Percentiles rank a stretch among this genome's conserved stretches.
phyloP scores from a whole-genome alignment of 37 sponge, comb jelly and placozoan genomes.

The Corticium candelabrum region DNA sequence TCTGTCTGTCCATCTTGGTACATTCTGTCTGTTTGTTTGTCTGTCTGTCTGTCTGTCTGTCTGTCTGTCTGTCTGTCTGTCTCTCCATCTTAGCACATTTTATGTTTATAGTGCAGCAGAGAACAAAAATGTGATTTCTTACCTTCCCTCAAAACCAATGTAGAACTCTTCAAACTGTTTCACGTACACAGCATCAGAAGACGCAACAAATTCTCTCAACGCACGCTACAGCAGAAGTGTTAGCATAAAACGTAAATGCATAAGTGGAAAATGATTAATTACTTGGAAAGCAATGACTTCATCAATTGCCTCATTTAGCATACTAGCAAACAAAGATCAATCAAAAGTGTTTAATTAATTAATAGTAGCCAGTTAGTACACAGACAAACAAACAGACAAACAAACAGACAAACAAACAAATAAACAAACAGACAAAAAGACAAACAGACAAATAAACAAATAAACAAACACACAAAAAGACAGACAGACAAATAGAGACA shows the following conservation, averaged over 20 bases:
- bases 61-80: too few species aligned
- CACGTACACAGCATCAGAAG: constrained; percentile 71
- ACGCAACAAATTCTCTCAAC: constrained; percentile 67
- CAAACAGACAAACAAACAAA: too few species aligned
- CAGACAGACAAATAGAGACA: too few species aligned
- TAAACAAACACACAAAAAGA: too few species aligned
- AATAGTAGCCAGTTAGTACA: too few species aligned
- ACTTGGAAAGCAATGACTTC: constrained; percentile 88
- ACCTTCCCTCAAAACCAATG: constrained; percentile 94
- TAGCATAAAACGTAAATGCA: constrained; percentile 10
- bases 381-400: too few species aligned
- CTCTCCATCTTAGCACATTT: background rate
- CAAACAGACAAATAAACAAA: too few species aligned
- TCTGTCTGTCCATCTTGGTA: too few species aligned
- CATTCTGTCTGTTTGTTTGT: too few species aligned
- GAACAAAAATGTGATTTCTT: background rate
- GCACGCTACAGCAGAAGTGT: constrained; percentile 33
- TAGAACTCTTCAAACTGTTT: constrained; percentile 80
- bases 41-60: too few species aligned
- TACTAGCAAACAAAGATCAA: constrained; percentile 12
- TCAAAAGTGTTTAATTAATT: background rate
- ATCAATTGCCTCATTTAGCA: constrained; percentile 61
- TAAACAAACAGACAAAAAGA: too few species aligned
- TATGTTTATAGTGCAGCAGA: background rate
- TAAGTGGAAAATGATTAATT: background rate